Evolutionary conservation across 2,888 invertebrate genomes (phyloP), one percentile per base, ranked within the genome.

Genomic region (Cantharis lateralis): DNA sequence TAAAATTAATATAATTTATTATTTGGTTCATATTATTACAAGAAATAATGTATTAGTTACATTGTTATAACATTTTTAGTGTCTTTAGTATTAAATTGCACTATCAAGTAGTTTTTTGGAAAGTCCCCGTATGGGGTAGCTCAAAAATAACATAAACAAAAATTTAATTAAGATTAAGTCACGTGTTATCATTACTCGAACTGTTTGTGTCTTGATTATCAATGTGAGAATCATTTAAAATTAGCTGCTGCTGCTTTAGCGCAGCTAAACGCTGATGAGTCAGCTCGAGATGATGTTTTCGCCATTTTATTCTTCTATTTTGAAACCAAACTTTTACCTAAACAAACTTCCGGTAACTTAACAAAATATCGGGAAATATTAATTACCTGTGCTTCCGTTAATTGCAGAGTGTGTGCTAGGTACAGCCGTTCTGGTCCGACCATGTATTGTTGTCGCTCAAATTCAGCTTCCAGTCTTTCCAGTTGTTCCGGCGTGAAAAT

Each of bases 401-500:
- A 90, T 82, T 95, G 94, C 69, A 97, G 89, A 0, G 96, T 94
- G 80, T 96, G 95, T 0, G 98, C 98, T 74, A 98, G 90, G 88
- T 98, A 98, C 3, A 97, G 91, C 78, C 98, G 90, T 88, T 98
- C 98, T 0, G 97, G 98, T 0, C 98, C 98, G 11, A 98, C 98
- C 98, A 98, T 98, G 89, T 98, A 98, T 88, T 98, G 98, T 85
- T 98, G 98, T 62, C 97, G 89, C 83, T 98, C 97, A 85, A 98
- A 98, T 89, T 98, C 98, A 0, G 95, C 95, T 86, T 98, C 98
- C 73, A 98, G 89, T 81, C 97, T 90, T 87, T 98, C 98, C 82
- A 98, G 89, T 88, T 98, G 98, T 84, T 98, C 98, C 0, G 98
- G 97, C 0, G 98, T 98, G 90, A 98, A 98, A 84, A 98, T 98